phyloP scores from a whole-genome alignment of 2,797 vertebrate genomes.

The Brotula barbata region DNA sequence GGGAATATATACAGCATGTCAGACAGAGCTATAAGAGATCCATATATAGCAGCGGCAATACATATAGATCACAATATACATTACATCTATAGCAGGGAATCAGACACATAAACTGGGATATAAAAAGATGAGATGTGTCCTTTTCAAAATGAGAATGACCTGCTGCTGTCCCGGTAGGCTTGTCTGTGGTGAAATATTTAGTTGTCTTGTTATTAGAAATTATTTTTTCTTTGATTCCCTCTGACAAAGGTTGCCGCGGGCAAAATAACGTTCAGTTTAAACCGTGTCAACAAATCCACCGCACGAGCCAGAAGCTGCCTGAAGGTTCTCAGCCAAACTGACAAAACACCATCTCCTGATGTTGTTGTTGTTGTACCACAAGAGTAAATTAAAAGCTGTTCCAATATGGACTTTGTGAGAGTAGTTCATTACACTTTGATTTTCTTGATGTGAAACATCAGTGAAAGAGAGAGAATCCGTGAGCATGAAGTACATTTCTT shows the following conservation, averaged over 20 bases:
- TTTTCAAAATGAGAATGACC: constrained; percentile 3
- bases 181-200: constrained; percentile 12
- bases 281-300: constrained; percentile 43
- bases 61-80: constrained; percentile 3
- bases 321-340: constrained; percentile 33
- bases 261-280: constrained; percentile 53
- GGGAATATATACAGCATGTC: constrained; percentile 25
- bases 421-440: background rate
- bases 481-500: no score
- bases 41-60: constrained; percentile 29
- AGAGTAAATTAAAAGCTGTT: constrained; percentile 16
- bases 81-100: constrained; percentile 22
- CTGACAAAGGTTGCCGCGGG: constrained; percentile 35
- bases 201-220: background rate
- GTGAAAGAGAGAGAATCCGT: background rate
- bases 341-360: constrained; percentile 17
- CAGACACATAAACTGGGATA: constrained; percentile 6
- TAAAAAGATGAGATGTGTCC: constrained; percentile 2
- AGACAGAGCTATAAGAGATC: constrained; percentile 26
- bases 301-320: constrained; percentile 50
- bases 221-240: background rate
- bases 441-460: background rate
- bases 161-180: background rate
- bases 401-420: background rate
- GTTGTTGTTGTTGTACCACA: constrained; percentile 11